Percentiles rank a stretch among this genome's conserved stretches.
Evolutionary conservation across 2,888 invertebrate species (phyloP).

Genomic region (Lydus trimaculatus): DNA sequence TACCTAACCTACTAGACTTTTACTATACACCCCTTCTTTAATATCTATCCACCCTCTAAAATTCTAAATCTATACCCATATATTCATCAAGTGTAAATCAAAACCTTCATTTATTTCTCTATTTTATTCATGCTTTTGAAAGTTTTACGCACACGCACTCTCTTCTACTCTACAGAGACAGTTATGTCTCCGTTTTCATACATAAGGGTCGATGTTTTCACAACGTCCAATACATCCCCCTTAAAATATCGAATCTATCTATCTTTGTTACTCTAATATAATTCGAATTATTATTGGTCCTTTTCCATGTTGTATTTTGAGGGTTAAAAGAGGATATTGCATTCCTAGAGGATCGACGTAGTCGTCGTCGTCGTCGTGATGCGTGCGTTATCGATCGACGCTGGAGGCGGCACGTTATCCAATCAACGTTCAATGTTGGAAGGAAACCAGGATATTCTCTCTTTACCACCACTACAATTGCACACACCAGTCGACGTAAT

Average conservation of each 20-base stretch:
- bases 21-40: neutral
- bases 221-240: slow-evolving; percentile 43
- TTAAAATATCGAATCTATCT: slow-evolving; percentile 27
- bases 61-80: slow-evolving; percentile 44
- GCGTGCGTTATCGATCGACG: slow-evolving; percentile 44
- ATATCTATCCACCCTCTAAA: slow-evolving; percentile 27
- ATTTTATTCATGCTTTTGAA: slow-evolving; percentile 1
- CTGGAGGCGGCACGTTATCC: slow-evolving; percentile 44
- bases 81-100: slow-evolving; percentile 50
- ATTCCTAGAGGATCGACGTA: slow-evolving; percentile 45
- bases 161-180: neutral
- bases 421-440: slow-evolving; percentile 37
- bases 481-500: slow-evolving; percentile 6
- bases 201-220: slow-evolving; percentile 37
- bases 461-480: slow-evolving; percentile 4
- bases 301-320: slow-evolving; percentile 35
- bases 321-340: slow-evolving; percentile 37
- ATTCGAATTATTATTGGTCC: slow-evolving; percentile 35
- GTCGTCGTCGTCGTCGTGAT: slow-evolving; percentile 17
- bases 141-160: slow-evolving; percentile 20
- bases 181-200: neutral
- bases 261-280: slow-evolving; percentile 46
- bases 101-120: slow-evolving; percentile 45
- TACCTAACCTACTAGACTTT: slow-evolving; percentile 17
- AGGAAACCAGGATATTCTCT: slow-evolving; percentile 24